phyloP scores from a whole-genome alignment of 2,797 vertebrate species.

The Xyrichtys novacula region DNA sequence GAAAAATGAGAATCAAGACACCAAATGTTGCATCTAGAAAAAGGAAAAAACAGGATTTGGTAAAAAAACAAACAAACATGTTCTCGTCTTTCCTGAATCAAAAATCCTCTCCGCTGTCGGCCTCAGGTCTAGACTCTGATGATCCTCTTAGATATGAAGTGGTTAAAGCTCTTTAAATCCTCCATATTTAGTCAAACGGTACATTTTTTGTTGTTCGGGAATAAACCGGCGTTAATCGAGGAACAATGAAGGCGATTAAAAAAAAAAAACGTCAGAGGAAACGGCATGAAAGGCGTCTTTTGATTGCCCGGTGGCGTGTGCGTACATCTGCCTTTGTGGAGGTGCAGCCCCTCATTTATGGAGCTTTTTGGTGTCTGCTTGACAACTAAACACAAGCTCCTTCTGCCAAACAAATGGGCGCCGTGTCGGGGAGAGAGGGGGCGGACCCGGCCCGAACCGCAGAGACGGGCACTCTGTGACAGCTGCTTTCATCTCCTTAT shows the following conservation, averaged over 20 bases:
- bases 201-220: neutral
- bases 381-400: constrained; percentile 66
- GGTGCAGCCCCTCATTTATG: constrained; percentile 57
- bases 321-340: constrained; percentile 41
- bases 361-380: constrained; percentile 57
- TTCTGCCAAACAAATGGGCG: constrained; percentile 65
- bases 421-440: constrained; percentile 44
- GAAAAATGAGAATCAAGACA: too few relatives aligned
- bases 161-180: too few relatives aligned
- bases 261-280: constrained; percentile 18
- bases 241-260: neutral
- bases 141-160: too few relatives aligned
- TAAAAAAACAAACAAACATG: too few relatives aligned
- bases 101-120: too few relatives aligned
- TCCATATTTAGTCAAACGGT: too few relatives aligned
- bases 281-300: constrained; percentile 36
- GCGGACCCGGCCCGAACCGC: constrained; percentile 47
- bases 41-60: too few relatives aligned
- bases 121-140: too few relatives aligned
- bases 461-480: constrained; percentile 70
- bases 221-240: constrained; percentile 18
- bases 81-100: too few relatives aligned
- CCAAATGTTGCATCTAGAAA: too few relatives aligned
- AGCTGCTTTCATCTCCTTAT: constrained; percentile 80
- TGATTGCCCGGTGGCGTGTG: constrained; percentile 36